Evolutionary conservation across 2,888 invertebrate genomes (phyloP), one percentile per base, ranked within the genome.

Genomic region (Leptinotarsa haldemani): DNA sequence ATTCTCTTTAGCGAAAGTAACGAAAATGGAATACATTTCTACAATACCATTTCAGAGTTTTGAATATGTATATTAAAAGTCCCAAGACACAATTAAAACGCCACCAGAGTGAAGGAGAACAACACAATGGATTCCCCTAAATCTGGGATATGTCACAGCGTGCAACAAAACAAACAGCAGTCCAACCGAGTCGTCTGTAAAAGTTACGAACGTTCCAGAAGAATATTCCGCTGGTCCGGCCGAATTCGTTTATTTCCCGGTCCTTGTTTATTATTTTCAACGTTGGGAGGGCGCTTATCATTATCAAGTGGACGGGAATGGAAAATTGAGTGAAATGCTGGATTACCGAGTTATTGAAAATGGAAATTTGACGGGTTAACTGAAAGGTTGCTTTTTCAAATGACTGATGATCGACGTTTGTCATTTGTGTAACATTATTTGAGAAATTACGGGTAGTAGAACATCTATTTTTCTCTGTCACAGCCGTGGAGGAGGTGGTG

Each of bases 191-290:
- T 18, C 15, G 20, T 56, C 3, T 18, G 22, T 22, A 2, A 22
- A 22, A 9, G 15, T 56, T 56, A 22, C 22, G 16, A 4, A 15
- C 2, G 56, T 22, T 22, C 56, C 0, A 15, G 4, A 15, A 12
- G 56, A 56, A 20, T 56, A 56, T 56, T 22, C 15, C 22, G 5
- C 20, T 4, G 56, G 56, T 20, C 1, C 1, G 4, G 4, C 22
- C 15, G 22, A 22, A 9, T 56, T 25, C 56, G 56, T 22, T 56
- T 56, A 56, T 15, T 56, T 56, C 22, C 20, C 56, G 13, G 22
- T 20, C 22, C 56, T 20, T 56, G 22, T 56, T 56, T 56, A 56
- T 56, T 56, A 56, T 56, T 56, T 56, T 56, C 56, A 22, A 52
- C 52, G 52, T 56, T 22, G 22, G 16, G 7, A 40, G 40, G 56